Evolutionary conservation across 2,888 invertebrate species (phyloP), one percentile per base, ranked within the genome.

Genomic region (Mythimna albipuncta): DNA sequence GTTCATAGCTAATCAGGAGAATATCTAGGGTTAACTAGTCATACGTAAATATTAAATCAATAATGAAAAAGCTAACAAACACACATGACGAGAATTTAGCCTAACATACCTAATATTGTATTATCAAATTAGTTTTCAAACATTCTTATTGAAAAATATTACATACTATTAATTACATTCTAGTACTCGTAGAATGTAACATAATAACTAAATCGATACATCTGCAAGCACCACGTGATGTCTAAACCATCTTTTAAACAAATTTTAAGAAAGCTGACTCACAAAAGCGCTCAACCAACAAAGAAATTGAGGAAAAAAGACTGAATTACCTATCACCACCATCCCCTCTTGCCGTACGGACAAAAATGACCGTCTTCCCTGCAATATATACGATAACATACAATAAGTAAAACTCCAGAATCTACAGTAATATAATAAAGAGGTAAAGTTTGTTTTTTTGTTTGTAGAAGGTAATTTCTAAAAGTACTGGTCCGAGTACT

Each of bases 321-420:
- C 72, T 71, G 65, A 77, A 81, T 87, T 89, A 89, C 88, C 87
- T 88, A 87, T 75, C 83, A 82, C 80, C 83, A 89, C 84, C 85
- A 76, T 83, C 89, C 88, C 80, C 88, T 91, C 86, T 93, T 92
- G 77, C 93, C 93, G 88, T 90, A 93, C 76, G 91, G 92, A 87
- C 93, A 93, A 89, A 89, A 90, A 79, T 91, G 88, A 77, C 89
- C 88, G 79, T 89, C 85, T 78, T 91, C 88, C 92, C 94, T 93
- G 93, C 75, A 94, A 92, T 82, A 64, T 83, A 81, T 64, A 85
- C 66, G 68, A 84, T 66, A 80, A 72, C 70, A 81, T 72, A 64
- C 67, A 75, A 75, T 71, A 54, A 73, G 61, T 72, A 54, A 65
- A 73, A 85, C 80, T 80, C 38, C 66, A 69, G 70, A 79, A 73